These are phyloP conservation scores for Siphlonurus alternatus DNA, from an alignment of 2,888 invertebrate species.

Conservation along the genomic window DNA sequence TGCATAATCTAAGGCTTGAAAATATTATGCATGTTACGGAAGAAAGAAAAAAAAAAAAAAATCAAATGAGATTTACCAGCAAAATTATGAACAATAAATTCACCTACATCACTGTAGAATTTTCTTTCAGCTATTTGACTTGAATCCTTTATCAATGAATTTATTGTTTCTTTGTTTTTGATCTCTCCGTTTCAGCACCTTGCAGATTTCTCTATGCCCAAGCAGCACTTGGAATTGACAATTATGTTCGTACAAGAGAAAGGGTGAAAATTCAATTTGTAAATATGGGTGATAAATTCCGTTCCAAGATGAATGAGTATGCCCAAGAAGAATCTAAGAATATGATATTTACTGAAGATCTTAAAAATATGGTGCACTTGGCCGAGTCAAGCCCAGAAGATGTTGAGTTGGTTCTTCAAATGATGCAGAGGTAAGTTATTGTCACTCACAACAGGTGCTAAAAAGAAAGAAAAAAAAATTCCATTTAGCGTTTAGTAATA, in stretches of 20 bases:
- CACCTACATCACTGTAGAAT: too few species aligned
- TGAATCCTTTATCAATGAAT: too few species aligned
- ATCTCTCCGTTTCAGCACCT: conserved; percentile 17
- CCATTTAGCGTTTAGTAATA: too few species aligned
- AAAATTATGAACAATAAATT: too few species aligned
- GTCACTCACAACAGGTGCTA: too few species aligned
- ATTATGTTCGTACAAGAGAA: conserved; percentile 36
- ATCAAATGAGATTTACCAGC: too few species aligned
- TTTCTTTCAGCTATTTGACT: too few species aligned
- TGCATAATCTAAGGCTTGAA: too few species aligned
- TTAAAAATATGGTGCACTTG: conserved; percentile 64
- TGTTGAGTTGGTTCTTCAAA: conserved; percentile 41
- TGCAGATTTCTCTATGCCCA: conserved; percentile 35
- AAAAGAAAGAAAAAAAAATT: too few species aligned
- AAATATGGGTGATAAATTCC: conserved; percentile 46
- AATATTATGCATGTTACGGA: too few species aligned
- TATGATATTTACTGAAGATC: conserved; percentile 69
- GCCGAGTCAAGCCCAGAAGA: conserved; percentile 41
- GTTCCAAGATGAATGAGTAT: conserved; percentile 49
- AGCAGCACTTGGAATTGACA: conserved; percentile 41
- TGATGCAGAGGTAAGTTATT: conserved; percentile 44
- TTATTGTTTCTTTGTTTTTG: too few species aligned
- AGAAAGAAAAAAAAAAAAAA: too few species aligned
- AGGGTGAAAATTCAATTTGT: conserved; percentile 39
- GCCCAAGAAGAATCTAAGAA: conserved; percentile 33